Evolutionary conservation across 2,797 vertebrate genomes (phyloP), one percentile per base, ranked within the genome.

Genomic region (Phataginus tricuspis): DNA sequence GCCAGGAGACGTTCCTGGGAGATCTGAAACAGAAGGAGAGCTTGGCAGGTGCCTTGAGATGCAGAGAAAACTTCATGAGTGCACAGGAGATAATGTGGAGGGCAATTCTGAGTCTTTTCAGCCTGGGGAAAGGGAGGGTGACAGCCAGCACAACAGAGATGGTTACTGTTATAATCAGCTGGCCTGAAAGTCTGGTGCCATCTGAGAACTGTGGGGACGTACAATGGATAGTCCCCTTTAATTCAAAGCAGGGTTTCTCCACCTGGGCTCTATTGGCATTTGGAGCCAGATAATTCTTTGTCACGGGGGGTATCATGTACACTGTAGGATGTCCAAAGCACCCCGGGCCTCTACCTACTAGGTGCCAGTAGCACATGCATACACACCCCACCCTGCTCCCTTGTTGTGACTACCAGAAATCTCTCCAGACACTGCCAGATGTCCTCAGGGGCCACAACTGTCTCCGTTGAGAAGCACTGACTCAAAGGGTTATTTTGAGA

Each of bases 71-170:
- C 39, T 53, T 86, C 16, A 42, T 18, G 29, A 77, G 25, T 25
- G 39, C 29, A 51, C 27, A 1, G 37, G 31, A 86, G 85, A 49
- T 5, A 29, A 37, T 12, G 5, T 0, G 4, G 45, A 34, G 21
- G 45, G 34, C 64, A 80, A 25, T 10, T 16, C 31, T 2, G 51
- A 49, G 25, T 69, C 59, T 55, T 53, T 64, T 19, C n/a, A 29
- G 66, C 1, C 55, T 55, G 21, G 9, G 16, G n/a, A 2, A 59
- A 1, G 13, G 4, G 4, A 0, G 4, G 0, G 4, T 18, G 64
- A 61, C 29, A 84, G n/a, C 5, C 57, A 25, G 6, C 1, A 2
- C 45, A 64, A 37, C 19, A 16, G 27, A 74, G 31, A n/a, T 51
- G 42, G 42, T 55, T 10, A 5, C n/a, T 61, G 15, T 61, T 21